Conservation (phyloP, 64 coral and sea anemone species). For the Porites australiensis region DNA sequence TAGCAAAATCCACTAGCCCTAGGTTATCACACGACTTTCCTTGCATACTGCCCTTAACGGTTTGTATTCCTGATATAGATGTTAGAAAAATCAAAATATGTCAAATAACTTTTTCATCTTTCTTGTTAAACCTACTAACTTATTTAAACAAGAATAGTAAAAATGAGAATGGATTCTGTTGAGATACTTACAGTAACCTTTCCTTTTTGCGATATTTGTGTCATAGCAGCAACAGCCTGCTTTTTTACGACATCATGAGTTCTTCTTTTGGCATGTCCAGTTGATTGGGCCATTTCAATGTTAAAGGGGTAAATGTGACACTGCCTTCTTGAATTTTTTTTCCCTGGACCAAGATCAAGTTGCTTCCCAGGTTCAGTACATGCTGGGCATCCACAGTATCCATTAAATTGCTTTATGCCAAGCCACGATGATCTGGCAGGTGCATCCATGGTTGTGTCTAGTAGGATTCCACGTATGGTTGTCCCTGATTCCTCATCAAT, state of each 20-base stretch:
- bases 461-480: conserved; percentile 1
- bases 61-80: too few relatives aligned
- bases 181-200: too few relatives aligned
- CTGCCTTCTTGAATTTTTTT: conserved; percentile 27
- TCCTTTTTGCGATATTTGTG: background rate
- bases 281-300: background rate
- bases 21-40: too few relatives aligned
- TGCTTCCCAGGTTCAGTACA: conserved; percentile 36
- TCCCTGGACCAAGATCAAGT: conserved; percentile 25
- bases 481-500: too few relatives aligned
- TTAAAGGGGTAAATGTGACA: conserved; percentile 36
- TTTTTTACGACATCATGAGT: conserved; percentile 4
- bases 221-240: conserved; percentile 12
- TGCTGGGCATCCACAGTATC: conserved; percentile 15
- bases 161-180: too few relatives aligned
- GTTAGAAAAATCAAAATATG: too few relatives aligned
- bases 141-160: too few relatives aligned
- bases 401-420: conserved; percentile 50
- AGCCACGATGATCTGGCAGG: conserved; percentile 35
- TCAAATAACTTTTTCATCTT: too few relatives aligned
- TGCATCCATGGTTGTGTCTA: conserved; percentile 25
- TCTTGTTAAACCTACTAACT: too few relatives aligned
- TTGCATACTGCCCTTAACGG: too few relatives aligned
- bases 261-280: background rate
- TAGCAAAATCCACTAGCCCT: too few relatives aligned